phyloP scores from a whole-genome alignment of 2,113 vertebrate species.

The Meriones unguiculatus region DNA sequence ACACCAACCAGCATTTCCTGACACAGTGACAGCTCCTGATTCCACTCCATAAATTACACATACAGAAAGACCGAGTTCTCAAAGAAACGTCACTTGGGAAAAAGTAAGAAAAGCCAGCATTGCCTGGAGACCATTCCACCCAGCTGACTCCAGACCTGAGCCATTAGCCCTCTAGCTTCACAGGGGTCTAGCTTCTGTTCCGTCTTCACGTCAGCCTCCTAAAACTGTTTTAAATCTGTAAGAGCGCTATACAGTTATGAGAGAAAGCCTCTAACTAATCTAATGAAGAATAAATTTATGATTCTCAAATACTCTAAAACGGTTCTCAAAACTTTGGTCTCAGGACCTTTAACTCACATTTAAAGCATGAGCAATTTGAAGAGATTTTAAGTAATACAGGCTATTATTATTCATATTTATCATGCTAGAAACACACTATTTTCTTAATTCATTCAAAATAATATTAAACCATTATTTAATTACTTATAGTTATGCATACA shows the following conservation, averaged over 20 bases:
- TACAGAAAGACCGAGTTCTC: background rate
- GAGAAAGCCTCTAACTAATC: background rate
- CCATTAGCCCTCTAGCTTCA: background rate
- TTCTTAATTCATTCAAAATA: conserved; percentile 40
- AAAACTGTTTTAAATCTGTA: background rate
- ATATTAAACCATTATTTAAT: background rate
- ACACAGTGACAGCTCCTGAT: background rate
- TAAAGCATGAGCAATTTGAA: conserved; percentile 18
- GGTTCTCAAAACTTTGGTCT: conserved; percentile 55
- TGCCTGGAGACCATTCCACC: background rate
- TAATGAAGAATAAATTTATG: background rate
- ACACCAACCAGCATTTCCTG: conserved; percentile 1
- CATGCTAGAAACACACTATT: conserved; percentile 20
- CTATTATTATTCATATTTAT: conserved; percentile 24
- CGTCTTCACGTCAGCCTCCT: background rate
- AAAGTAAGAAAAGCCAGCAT: background rate
- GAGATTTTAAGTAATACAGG: background rate
- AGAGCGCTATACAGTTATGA: background rate
- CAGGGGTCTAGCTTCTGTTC: background rate
- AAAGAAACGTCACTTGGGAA: conserved; percentile 40
- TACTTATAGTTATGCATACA: background rate
- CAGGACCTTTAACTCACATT: background rate
- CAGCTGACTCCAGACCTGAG: background rate
- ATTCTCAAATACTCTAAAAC: conserved; percentile 3
- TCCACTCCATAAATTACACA: conserved; percentile 51